Evolutionary conservation across 2,797 vertebrate species (phyloP).

Genomic region (Emydoidea blandingii): DNA sequence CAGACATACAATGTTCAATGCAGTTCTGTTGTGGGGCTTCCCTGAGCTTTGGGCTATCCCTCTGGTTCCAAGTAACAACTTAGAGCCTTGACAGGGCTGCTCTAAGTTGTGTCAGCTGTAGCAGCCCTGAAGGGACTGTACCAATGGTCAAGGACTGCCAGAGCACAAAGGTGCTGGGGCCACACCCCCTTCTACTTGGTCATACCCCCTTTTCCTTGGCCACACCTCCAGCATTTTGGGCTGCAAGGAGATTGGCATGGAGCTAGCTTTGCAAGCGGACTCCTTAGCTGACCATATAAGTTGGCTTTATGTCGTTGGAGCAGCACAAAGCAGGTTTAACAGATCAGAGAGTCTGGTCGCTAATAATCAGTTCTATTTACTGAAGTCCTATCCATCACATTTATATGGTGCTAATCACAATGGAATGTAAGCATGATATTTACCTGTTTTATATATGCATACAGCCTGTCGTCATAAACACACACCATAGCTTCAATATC

Average conservation of each 20-base stretch:
- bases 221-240: fast-evolving
- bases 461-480: neutral
- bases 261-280: neutral
- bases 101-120: neutral
- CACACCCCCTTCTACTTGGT: neutral
- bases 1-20: neutral
- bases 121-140: fast-evolving
- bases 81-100: neutral
- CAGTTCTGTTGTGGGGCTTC: neutral
- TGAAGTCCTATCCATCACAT: fast-evolving
- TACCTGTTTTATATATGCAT: neutral
- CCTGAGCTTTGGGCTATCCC: neutral
- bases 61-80: neutral
- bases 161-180: fast-evolving
- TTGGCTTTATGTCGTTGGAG: slow-evolving; percentile 48
- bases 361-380: neutral
- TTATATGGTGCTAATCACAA: neutral
- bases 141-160: fast-evolving
- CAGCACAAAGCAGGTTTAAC: neutral
- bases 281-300: fast-evolving
- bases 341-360: neutral
- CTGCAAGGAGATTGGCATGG: fast-evolving
- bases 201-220: neutral
- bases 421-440: fast-evolving
- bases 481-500: fast-evolving